Evolutionary conservation across 1,140 invertebrate genomes (phyloP), one percentile per base, ranked within the genome.

Genomic region (Armadillidium nasatum): DNA sequence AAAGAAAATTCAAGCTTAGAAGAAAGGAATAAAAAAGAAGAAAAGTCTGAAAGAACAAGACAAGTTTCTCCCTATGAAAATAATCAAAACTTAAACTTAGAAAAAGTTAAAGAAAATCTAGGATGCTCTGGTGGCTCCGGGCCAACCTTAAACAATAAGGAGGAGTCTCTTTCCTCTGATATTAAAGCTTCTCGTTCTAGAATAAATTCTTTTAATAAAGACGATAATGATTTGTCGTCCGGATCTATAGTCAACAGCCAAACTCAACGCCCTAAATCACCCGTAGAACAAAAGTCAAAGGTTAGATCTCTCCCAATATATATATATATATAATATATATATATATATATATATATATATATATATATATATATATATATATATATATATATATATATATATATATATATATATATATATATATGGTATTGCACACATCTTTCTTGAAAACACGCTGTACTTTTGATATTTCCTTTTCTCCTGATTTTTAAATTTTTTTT

Each of bases 281-380:
- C 50, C 3, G 19, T 60, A 60, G 19, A 15, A 60, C 11, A 60
- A 60, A 19, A 60, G 19, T 19, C 50, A 33, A 33, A 33, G 33
- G 33, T 33, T 33, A 33, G 33, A 6, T 3, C 33, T 33, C 1
- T 33, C 33, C 6, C 33, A 33, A 60, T 60, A 60, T 60, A 60
- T 60, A 15, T 19, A 60, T 60, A 60, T 60, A 60, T 60, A 60
- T 60, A 60, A 3, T 60, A 60, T 60, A 60, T 60, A 60, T 60
- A 60, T 50, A 15, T 19, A 60, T 60, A 60, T 60, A 60, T 60
- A 60, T 60, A 50, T 60, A 60, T 60, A 60, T 60, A 60, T 60
- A 60, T 60, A 60, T 60, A 60, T 60, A 60, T 60, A 60, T 60
- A 60, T 60, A 60, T 60, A 60, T 60, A 60, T 50, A 60, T 60